phyloP scores from a whole-genome alignment of 2,113 vertebrate genomes.

The Morphnarchus princeps region DNA sequence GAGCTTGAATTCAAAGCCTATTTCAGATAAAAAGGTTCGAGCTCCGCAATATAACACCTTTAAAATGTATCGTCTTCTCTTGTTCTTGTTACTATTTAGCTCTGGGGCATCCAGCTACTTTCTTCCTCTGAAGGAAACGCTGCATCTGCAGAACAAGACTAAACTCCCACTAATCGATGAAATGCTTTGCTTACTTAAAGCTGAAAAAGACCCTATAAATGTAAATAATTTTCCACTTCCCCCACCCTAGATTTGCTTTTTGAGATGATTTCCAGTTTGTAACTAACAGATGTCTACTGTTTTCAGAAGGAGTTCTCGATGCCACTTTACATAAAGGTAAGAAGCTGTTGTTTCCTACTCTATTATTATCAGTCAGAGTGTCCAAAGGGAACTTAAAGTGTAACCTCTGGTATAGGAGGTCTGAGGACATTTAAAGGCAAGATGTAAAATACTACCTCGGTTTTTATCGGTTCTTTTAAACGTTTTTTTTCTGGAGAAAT shows the following conservation, averaged over 20 bases:
- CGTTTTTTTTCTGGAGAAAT: neutral
- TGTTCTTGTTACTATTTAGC: neutral
- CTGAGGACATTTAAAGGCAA: neutral
- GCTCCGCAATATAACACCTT: neutral
- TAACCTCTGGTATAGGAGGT: neutral
- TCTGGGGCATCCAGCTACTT: neutral
- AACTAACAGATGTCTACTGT: neutral
- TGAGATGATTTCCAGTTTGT: neutral
- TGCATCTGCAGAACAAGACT: neutral
- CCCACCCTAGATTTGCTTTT: neutral
- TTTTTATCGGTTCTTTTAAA: neutral
- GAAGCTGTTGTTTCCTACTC: neutral
- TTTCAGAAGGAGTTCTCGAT: accelerated
- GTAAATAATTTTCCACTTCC: neutral
- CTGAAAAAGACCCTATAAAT: accelerated
- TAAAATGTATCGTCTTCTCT: neutral
- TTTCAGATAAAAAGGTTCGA: neutral
- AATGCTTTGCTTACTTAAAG: neutral
- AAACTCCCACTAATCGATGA: neutral
- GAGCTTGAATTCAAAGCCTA: neutral
- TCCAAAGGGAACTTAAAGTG: neutral
- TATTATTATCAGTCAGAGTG: neutral
- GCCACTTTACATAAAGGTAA: neutral
- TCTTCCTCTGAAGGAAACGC: neutral
- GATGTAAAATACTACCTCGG: accelerated